Conservation (phyloP, 1,140 invertebrate species). For the Caenorhabditis latens region DNA sequence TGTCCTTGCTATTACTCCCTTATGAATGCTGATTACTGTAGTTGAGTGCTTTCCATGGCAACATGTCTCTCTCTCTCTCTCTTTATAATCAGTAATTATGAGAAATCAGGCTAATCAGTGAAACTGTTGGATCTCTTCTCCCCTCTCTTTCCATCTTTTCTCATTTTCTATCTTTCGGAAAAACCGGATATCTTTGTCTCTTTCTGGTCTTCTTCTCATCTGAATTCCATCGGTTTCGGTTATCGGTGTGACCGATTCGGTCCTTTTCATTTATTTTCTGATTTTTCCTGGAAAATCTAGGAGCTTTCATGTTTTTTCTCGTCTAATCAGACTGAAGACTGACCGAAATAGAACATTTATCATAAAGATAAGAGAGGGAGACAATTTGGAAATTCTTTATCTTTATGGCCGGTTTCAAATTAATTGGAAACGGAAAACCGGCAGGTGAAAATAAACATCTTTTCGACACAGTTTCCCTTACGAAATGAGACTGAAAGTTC, state of each 20-base stretch:
- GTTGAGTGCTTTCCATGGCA: too few relatives aligned
- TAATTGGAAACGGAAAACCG: conserved; percentile 28
- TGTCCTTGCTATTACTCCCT: too few relatives aligned
- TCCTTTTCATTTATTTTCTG: too few relatives aligned
- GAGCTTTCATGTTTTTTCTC: not conserved
- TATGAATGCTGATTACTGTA: too few relatives aligned
- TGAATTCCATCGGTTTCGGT: conserved; percentile 20
- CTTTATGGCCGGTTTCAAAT: not conserved
- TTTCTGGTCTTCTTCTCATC: not conserved
- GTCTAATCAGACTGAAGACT: not conserved
- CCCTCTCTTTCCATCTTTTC: not conserved
- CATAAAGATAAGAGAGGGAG: conserved; percentile 7
- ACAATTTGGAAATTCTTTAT: not conserved
- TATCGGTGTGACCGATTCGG: conserved; percentile 48
- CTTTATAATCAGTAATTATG: conserved; percentile 9
- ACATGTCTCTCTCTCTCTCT: too few relatives aligned
- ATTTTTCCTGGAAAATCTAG: not conserved
- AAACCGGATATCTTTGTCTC: conserved; percentile 48
- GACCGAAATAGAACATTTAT: not conserved
- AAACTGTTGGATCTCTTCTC: not conserved
- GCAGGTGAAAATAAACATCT: conserved; percentile 4
- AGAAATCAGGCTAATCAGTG: conserved; percentile 51
- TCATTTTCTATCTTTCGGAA: conserved; percentile 11
- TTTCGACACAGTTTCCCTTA: not conserved
- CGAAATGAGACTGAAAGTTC: not conserved